Base-by-base conservation (phyloP, 2,113 vertebrate genomes). In the Scortum barcoo region DNA sequence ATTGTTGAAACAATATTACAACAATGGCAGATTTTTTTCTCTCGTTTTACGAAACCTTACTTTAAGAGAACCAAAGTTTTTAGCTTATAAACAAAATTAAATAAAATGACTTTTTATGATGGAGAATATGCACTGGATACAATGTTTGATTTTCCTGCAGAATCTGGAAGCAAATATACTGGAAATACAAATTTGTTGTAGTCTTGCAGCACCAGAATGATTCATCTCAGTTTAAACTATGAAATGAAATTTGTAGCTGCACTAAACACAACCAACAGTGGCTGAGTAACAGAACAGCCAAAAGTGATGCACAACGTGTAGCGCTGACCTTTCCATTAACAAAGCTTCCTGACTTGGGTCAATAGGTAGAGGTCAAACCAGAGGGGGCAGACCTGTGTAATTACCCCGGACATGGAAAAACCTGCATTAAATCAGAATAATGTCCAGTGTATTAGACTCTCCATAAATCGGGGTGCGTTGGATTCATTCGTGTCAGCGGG, bases 341-440 rank as follows among this genome's bases (percentile, higher is more conserved):
- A 80, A 90, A 77, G 78, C 81, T 90, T 93, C 83, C 87, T 87
- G 87, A 79, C 78, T 72, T 7, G 78, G 89, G 89, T 90, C 89
- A 90, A 78, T 78, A 68, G 85, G 77, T 74, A 85, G 61, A 81
- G 90, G 89, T 92, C 81, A 89, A 74, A 82, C 56, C 51, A 54
- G 67, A 50, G 87, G 65, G 69, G 82, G 75, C 56, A 74, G 57
- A 70, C 46, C 54, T 77, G 56, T 38, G 86, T 86, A 88, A 90
- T 92, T 88, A 90, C 72, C 72, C 75, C 20, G 62, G 76, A 76
- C 74, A 77, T 72, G 74, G 71, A 85, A 85, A 85, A 88, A 48
- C 54, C 56, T 68, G 61, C 65, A 50, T 65, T 78, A 75, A 77
- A 83, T 85, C 56, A 75, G 77, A 90, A 76, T 69, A 72, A 80